Percentiles rank a stretch among this genome's conserved stretches.
These are phyloP conservation scores for Montipora capitata DNA, from an alignment of 92 coral and sea anemone species.

Conservation along the genomic window DNA sequence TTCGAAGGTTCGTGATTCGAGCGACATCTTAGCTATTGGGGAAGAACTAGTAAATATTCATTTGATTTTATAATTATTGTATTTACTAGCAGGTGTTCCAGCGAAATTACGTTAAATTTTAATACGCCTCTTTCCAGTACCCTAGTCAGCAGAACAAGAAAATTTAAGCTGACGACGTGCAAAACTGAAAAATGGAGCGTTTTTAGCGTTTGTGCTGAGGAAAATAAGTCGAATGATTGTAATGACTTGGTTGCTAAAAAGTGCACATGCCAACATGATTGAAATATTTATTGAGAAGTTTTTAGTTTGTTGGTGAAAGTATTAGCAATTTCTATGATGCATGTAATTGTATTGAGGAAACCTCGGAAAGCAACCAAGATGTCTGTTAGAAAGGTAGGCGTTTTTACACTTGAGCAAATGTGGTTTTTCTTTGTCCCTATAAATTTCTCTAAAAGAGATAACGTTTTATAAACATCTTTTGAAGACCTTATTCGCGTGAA, in stretches of 20 bases:
- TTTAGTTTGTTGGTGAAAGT: no score
- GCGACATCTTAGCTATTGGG: background rate
- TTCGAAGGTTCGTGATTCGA: conserved; percentile 16
- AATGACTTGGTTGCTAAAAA: background rate
- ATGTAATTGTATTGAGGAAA: background rate
- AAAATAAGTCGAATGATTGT: background rate
- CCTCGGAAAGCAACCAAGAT: background rate
- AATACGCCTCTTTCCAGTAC: conserved; percentile 51
- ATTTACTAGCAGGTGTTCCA: conserved; percentile 59
- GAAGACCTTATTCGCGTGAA: no score
- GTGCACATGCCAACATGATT: background rate
- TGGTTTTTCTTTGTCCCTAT: background rate
- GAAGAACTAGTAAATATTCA: background rate
- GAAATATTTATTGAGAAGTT: background rate
- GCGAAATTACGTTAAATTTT: conserved; percentile 68
- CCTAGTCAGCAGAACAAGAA: conserved; percentile 53
- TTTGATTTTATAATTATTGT: background rate
- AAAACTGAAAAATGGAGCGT: conserved; percentile 9
- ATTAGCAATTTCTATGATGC: background rate
- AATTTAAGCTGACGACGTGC: background rate
- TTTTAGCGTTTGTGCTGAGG: background rate
- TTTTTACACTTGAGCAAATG: background rate
- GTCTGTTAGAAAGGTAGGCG: conserved; percentile 37
- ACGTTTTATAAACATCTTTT: no score
- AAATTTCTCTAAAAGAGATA: background rate